Evolutionary conservation across 1,140 invertebrate genomes (phyloP).

Genomic region (Diachasmimorpha longicaudata): DNA sequence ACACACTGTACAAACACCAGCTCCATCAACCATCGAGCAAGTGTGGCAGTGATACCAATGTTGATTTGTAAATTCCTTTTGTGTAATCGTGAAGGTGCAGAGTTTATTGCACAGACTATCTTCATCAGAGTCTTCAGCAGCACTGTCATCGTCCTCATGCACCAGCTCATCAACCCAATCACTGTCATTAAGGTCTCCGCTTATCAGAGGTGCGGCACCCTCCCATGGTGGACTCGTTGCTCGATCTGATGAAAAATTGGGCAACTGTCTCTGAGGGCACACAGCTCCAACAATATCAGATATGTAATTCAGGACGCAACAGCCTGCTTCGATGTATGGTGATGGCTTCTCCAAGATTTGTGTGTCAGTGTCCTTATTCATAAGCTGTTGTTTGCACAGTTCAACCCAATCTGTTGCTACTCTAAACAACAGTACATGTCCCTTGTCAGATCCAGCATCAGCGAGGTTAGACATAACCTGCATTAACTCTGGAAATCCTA

Average conservation of each 20-base stretch:
- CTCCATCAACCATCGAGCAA: constrained; percentile 97
- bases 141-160: constrained; percentile 90
- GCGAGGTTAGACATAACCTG: constrained; percentile 81
- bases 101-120: constrained; percentile 93
- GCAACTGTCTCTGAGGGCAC: constrained; percentile 55
- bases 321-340: constrained; percentile 76
- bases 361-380: constrained; percentile 51
- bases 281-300: constrained; percentile 72
- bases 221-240: constrained; percentile 80
- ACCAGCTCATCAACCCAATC: constrained; percentile 84
- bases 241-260: constrained; percentile 60
- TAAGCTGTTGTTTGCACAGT: constrained; percentile 63
- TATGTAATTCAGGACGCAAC: constrained; percentile 79
- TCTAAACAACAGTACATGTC: constrained; percentile 81
- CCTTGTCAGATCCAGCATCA: constrained; percentile 76
- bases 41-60: constrained; percentile 98
- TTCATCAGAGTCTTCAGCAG: constrained; percentile 94
- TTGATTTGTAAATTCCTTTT: constrained; percentile 98
- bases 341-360: constrained; percentile 50
- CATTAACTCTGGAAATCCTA: constrained; percentile 83
- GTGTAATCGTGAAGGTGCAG: constrained; percentile 96
- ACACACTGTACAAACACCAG: constrained; percentile 97
- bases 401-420: constrained; percentile 82
- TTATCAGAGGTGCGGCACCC: constrained; percentile 69
- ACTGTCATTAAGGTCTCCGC: constrained; percentile 74